Percentiles rank a stretch among this genome's conserved stretches.
Evolutionary conservation across 2,113 vertebrate species (phyloP).

Genomic region (Microtus oregoni): DNA sequence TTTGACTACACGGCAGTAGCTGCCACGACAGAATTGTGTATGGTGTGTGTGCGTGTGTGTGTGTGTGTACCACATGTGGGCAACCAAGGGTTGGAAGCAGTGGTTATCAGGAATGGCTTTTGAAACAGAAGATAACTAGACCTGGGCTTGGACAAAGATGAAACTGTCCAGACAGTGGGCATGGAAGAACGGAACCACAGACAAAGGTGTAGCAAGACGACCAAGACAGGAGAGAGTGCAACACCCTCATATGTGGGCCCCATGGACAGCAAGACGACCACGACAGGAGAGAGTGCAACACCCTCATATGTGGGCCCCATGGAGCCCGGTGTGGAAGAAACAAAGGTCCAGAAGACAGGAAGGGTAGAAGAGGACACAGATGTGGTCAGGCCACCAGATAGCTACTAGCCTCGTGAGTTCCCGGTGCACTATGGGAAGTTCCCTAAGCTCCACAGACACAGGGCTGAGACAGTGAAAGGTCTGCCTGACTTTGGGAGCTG

Average conservation of each 20-base stretch:
- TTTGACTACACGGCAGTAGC: too few relatives aligned
- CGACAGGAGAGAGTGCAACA: accelerated
- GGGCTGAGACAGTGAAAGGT: too few relatives aligned
- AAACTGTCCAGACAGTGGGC: neutral
- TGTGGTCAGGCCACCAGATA: neutral
- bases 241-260: neutral
- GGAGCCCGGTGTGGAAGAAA: neutral
- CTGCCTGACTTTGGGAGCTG: neutral
- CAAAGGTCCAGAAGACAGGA: neutral
- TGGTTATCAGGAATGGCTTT: neutral
- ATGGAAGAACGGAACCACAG: neutral
- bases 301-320: neutral
- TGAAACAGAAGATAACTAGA: neutral
- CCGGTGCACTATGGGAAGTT: neutral
- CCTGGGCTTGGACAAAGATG: neutral
- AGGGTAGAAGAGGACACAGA: neutral
- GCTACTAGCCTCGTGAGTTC: neutral
- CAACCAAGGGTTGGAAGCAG: accelerated
- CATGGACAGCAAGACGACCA: neutral
- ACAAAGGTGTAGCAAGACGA: neutral
- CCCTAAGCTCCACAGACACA: neutral
- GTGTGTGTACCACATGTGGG: accelerated
- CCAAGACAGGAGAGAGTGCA: neutral
- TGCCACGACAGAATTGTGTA: neutral
- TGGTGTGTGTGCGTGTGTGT: neutral